phyloP scores from a whole-genome alignment of 2,113 vertebrate species.

The Ploceus nigricollis region DNA sequence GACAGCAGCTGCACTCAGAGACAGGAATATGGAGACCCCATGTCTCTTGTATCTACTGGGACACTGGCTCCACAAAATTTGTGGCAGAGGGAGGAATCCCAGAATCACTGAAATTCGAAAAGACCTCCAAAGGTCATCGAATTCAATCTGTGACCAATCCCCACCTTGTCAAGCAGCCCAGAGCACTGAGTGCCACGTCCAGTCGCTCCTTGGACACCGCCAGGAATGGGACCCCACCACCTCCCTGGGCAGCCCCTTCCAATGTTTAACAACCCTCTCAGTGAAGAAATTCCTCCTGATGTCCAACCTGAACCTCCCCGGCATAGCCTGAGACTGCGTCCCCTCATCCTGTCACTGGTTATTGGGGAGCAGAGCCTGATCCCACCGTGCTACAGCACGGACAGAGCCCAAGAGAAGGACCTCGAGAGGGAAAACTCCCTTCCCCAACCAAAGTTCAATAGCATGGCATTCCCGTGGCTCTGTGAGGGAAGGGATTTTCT shows the following conservation, averaged over 20 bases:
- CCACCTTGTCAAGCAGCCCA: background rate
- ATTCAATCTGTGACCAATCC: background rate
- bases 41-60: background rate
- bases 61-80: background rate
- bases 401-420: background rate
- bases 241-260: background rate
- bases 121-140: background rate
- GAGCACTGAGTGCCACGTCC: background rate
- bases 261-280: background rate
- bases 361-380: background rate
- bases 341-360: background rate
- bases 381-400: background rate
- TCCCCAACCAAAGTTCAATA: background rate
- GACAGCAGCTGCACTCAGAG: background rate
- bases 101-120: background rate
- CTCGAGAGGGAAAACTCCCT: background rate
- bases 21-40: rapidly evolving
- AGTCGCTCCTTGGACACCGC: background rate
- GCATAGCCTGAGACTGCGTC: background rate
- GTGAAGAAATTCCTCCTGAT: background rate
- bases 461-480: rapidly evolving
- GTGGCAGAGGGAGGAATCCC: background rate
- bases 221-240: background rate
- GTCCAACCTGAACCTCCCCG: background rate
- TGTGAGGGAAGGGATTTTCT: background rate